These are phyloP conservation scores for Belonocnema kinseyi DNA, from an alignment of 1,140 invertebrate genomes.

Conservation along the genomic window DNA sequence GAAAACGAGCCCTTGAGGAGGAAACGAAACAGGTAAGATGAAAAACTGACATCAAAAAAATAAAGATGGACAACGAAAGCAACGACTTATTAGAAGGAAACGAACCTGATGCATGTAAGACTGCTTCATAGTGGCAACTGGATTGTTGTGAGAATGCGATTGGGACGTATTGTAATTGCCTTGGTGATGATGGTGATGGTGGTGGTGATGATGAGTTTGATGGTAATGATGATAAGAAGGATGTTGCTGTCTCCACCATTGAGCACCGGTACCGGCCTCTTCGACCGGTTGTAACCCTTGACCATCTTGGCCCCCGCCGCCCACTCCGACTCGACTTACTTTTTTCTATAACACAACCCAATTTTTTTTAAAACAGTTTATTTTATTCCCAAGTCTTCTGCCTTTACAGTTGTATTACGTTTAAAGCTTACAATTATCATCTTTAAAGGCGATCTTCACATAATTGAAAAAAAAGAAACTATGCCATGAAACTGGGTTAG, in stretches of 20 bases:
- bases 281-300: slow-evolving; percentile 68
- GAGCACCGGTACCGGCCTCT: slow-evolving; percentile 66
- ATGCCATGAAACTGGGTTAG: too few species aligned
- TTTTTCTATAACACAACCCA: slow-evolving; percentile 72
- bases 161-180: slow-evolving; percentile 72
- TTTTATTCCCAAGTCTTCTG: slow-evolving; percentile 30
- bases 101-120: slow-evolving; percentile 74
- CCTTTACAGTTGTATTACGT: neutral
- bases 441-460: neutral
- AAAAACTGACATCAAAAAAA: neutral
- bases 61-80: neutral
- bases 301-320: slow-evolving; percentile 66
- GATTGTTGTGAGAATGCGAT: slow-evolving; percentile 72
- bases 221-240: slow-evolving; percentile 63
- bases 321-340: slow-evolving; percentile 72
- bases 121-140: slow-evolving; percentile 74
- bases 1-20: neutral
- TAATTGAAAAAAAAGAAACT: too few species aligned
- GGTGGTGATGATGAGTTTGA: slow-evolving; percentile 63
- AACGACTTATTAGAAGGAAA: slow-evolving; percentile 44
- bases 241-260: slow-evolving; percentile 73
- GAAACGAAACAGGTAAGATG: neutral
- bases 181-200: slow-evolving; percentile 70
- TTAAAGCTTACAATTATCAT: neutral
- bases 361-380: slow-evolving; percentile 34